Base-by-base conservation (phyloP, 2,888 invertebrate genomes). In the Ophraella communa region DNA sequence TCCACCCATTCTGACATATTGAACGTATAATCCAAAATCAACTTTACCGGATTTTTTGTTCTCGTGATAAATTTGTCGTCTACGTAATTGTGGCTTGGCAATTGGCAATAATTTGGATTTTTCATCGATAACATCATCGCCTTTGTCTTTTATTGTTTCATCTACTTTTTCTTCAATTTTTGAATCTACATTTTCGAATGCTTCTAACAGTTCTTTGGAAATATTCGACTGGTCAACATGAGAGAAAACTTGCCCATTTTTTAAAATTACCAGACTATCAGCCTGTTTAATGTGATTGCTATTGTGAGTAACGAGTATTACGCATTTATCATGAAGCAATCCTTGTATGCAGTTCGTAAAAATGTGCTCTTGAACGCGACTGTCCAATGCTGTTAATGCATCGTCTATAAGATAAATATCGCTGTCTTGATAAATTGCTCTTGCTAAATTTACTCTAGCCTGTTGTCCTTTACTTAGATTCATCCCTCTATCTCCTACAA, bases 381-480 rank as follows among this genome's bases (percentile, higher is more conserved):
- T 85, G 74, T 94, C 94, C 0, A 94, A 89, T 0, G 93, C 92
- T 39, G 91, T 91, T 14, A 94, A 81, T 0, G 93, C 92, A 78
- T 94, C 93, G 73, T 94, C 93, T 33, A 93, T 80, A 24, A 93
- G 81, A 75, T 92, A 93, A 27, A 93, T 85, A 71, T 93, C 92
- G 1, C 91, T 91, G 70, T 91, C 87, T 73, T 87, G 87, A 76
- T 93, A 93, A 49, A 93, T 82, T 1, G 91, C 88, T 75, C 93
- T 84, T 0, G 91, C 92, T 52, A 95, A 83, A 79, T 91, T 92
- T 27, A 95, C 87, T 68, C 94, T 69, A 5, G 93, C 92, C 79
- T 89, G 88, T 81, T 94, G 94, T 8, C 94, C 94, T n/a, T 93
- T 93, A 39, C 92, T 93, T 11, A 95, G 81, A 23, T 90, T 89